Evolutionary conservation across 2,797 vertebrate genomes (phyloP).

Genomic region (Rhinoraja longicauda): DNA sequence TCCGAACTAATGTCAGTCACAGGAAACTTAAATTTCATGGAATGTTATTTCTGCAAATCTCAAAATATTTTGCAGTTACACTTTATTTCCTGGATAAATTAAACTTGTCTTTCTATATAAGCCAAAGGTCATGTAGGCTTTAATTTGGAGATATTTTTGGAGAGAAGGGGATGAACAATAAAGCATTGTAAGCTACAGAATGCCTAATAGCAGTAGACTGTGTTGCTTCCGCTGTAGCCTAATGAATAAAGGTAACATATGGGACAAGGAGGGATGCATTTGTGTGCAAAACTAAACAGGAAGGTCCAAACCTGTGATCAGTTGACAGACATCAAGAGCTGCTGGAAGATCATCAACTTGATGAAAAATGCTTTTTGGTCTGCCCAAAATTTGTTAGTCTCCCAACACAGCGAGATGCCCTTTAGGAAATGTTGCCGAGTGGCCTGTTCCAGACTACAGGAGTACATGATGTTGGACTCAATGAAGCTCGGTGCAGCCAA

Average conservation of each 20-base stretch:
- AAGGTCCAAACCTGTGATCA: background rate
- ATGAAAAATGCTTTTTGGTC: too few species aligned
- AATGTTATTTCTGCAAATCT: conserved; percentile 20
- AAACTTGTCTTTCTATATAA: background rate
- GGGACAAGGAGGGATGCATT: background rate
- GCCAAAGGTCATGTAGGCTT: background rate
- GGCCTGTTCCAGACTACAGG: too few species aligned
- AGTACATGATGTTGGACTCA: too few species aligned
- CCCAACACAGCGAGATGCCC: too few species aligned
- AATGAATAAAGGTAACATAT: background rate
- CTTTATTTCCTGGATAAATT: conserved; percentile 22
- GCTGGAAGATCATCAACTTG: too few species aligned
- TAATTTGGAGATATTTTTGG: background rate
- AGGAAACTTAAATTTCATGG: conserved; percentile 32
- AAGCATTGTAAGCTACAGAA: background rate
- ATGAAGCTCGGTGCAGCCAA: too few species aligned
- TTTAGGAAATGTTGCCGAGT: too few species aligned
- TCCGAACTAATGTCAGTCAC: background rate
- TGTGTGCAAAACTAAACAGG: background rate
- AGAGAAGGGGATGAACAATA: background rate
- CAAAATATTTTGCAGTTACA: conserved; percentile 28
- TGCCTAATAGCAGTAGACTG: background rate
- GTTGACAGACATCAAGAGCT: background rate
- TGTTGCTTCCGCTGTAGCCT: too few species aligned
- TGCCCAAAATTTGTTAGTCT: too few species aligned